Evolutionary conservation across 2,797 vertebrate species (phyloP).

Genomic region (Diceros bicornis): DNA sequence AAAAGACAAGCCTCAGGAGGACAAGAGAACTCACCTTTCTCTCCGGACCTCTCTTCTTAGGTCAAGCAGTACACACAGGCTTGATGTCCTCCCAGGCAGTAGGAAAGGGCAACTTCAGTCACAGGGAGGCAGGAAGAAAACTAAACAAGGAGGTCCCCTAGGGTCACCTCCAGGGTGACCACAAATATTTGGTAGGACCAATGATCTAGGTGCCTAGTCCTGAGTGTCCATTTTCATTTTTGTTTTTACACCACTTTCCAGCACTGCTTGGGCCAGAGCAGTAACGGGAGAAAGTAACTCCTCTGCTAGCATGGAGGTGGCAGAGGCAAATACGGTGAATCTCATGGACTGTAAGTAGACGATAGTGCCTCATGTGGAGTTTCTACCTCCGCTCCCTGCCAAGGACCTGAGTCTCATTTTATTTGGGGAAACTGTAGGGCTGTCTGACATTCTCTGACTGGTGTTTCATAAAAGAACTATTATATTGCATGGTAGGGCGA

Average conservation of each 20-base stretch:
- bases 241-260: background rate
- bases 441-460: background rate
- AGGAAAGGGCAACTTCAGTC: background rate
- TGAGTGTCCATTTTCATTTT: background rate
- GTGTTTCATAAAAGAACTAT: background rate
- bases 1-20: background rate
- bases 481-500: background rate
- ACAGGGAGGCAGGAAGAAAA: background rate
- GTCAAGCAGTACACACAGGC: background rate
- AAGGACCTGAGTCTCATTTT: background rate
- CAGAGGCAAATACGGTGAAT: accelerated
- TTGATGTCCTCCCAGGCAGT: accelerated
- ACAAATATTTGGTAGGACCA: background rate
- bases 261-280: background rate
- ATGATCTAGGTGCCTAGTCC: background rate
- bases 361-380: accelerated
- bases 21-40: background rate
- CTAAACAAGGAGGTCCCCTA: background rate
- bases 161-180: background rate
- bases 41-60: background rate
- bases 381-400: background rate
- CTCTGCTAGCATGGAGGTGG: accelerated
- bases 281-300: background rate
- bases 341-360: background rate
- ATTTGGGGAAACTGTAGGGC: background rate